Base-by-base conservation (phyloP, 2,797 vertebrate genomes). In the Esox lucius region DNA sequence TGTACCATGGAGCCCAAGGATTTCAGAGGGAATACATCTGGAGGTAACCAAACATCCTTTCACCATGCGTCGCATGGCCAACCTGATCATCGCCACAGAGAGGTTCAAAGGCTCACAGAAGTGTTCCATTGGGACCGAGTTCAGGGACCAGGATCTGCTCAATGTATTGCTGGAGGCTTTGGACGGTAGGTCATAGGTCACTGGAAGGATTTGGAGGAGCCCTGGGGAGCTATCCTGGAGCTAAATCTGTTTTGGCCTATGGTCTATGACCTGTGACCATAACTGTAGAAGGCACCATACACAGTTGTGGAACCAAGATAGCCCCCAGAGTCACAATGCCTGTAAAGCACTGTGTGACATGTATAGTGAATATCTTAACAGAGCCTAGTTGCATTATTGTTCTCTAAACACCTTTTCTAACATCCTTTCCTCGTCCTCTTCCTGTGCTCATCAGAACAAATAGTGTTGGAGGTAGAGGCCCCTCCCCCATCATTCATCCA, bases 41-140 rank as follows among this genome's bases (percentile, higher is more conserved):
- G 72, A 90, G 69, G 73, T 91, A 5, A 68, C 64, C 49, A 73
- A 83, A 1, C 87, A 91, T 42, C 87, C 88, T 0, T 15, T 78
- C 53, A 87, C 75, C 0, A 82, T 93, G 89, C 88, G 0, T 49
- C 15, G 12, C 0, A 82, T 91, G 0, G 89, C 61, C 62, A 85
- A 90, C 84, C 84, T 93, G 33, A 72, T 93, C 76, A 76, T 91
- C 1, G 87, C 88, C 79, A 66, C 87, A n/a, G 86, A 91, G 72
- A 79, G 80, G 75, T 62, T 92, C 0, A 89, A 85, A 78, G 35
- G 1, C 53, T 51, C 17, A n/a, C 3, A 80, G 70, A 19, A 4
- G 12, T 19, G 19, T 56, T 22, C 51, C 70, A 5, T 61, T 16
- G 26, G 70, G 11, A 35, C 28, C 4, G 70, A 85, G 75, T 87